phyloP scores from a whole-genome alignment of 2,797 vertebrate species.

The Loris lydekkerianus region DNA sequence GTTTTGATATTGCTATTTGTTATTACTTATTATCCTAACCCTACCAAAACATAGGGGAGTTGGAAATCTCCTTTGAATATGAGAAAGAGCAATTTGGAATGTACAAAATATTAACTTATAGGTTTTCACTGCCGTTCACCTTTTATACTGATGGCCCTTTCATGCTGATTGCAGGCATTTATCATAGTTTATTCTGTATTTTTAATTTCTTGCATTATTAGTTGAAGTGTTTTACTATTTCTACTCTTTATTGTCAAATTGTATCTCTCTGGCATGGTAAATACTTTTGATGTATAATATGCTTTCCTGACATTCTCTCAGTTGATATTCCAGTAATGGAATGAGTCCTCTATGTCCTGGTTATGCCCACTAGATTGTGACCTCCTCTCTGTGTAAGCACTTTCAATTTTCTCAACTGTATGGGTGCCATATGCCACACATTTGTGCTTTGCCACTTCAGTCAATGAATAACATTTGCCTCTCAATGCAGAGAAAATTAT shows the following conservation, averaged over 20 bases:
- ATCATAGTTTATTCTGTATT: not conserved
- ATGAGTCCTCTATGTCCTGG: conserved; percentile 25
- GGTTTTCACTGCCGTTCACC: conserved; percentile 32
- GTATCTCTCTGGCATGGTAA: conserved; percentile 39
- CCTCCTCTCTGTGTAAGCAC: not conserved
- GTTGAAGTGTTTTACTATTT: conserved; percentile 23
- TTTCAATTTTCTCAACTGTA: conserved; percentile 50
- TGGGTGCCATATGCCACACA: not conserved
- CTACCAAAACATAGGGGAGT: conserved; percentile 23
- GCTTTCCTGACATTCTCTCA: conserved; percentile 37
- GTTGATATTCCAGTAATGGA: conserved; percentile 51
- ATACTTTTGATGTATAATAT: conserved; percentile 12
- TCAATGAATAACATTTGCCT: conserved; percentile 27
- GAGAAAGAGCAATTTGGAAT: conserved; percentile 3
- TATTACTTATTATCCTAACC: conserved; percentile 9
- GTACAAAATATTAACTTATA: not conserved
- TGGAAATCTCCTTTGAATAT: conserved; percentile 46
- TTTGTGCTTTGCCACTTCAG: conserved; percentile 38
- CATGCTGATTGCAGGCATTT: not conserved
- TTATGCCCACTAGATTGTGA: conserved; percentile 37
- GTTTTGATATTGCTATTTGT: conserved; percentile 58
- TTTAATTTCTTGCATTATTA: conserved; percentile 51
- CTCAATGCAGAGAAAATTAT: not conserved
- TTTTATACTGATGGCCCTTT: conserved; percentile 1
- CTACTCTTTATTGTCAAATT: conserved; percentile 36